Percentiles rank a stretch among this genome's conserved stretches.
phyloP scores from a whole-genome alignment of 2,888 invertebrate species.

The Portevinia maculata region DNA sequence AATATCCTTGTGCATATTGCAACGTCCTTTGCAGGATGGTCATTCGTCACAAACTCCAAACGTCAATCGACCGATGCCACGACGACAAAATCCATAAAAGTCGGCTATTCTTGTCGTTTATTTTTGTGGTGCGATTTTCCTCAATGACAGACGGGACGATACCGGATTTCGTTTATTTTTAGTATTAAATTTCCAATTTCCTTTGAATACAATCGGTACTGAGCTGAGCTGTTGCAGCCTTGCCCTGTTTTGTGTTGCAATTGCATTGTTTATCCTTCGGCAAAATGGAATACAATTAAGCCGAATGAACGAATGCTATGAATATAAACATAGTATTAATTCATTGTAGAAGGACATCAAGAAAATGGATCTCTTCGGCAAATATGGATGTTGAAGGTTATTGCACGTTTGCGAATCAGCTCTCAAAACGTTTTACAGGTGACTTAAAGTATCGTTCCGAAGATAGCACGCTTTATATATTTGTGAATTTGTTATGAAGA shows the following conservation, averaged over 20 bases:
- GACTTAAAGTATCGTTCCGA: too few relatives aligned
- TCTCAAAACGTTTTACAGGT: too few relatives aligned
- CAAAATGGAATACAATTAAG: constrained; percentile 63
- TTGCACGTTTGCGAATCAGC: too few relatives aligned
- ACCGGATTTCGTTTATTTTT: constrained; percentile 59
- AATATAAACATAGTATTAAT: constrained; percentile 32
- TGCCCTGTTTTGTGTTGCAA: constrained; percentile 43
- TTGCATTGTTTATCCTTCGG: constrained; percentile 69
- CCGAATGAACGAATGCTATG: constrained; percentile 49
- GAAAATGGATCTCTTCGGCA: too few relatives aligned
- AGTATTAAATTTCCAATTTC: constrained; percentile 72
- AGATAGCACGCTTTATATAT: too few relatives aligned
- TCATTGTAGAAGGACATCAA: background rate
- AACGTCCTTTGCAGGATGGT: constrained; percentile 58
- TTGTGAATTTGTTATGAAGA: too few relatives aligned
- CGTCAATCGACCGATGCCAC: constrained; percentile 35
- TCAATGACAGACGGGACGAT: constrained; percentile 19
- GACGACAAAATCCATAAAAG: constrained; percentile 63
- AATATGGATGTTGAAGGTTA: too few relatives aligned
- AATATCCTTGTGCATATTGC: constrained; percentile 56
- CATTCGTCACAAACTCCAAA: constrained; percentile 6
- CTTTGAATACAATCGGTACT: constrained; percentile 57
- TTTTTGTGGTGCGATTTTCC: constrained; percentile 24
- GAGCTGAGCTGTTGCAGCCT: constrained; percentile 33
- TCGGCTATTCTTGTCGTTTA: constrained; percentile 42